Evolutionary conservation across 1,140 invertebrate genomes (phyloP).

Genomic region (Diorhabda elongata): DNA sequence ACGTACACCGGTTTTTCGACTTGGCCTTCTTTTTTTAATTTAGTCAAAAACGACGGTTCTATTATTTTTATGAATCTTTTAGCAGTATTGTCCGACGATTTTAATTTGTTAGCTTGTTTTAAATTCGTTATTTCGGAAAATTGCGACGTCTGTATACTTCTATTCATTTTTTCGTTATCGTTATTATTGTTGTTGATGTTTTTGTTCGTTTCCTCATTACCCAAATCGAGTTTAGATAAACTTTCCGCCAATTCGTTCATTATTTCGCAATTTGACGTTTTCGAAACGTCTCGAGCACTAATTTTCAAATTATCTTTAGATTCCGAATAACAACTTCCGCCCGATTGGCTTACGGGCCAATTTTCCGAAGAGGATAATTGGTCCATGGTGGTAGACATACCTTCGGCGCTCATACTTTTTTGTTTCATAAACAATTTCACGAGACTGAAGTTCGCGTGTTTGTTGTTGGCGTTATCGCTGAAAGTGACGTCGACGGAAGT

Average conservation of each 20-base stretch:
- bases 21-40: slow-evolving; percentile 58
- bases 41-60: slow-evolving; percentile 62
- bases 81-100: slow-evolving; percentile 14
- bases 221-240: slow-evolving; percentile 44
- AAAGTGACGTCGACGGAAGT: slow-evolving; percentile 49
- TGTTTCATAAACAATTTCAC: slow-evolving; percentile 89
- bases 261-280: slow-evolving; percentile 46
- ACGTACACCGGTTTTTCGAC: slow-evolving; percentile 77
- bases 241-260: slow-evolving; percentile 52
- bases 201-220: slow-evolving; percentile 31
- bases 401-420: slow-evolving; percentile 73
- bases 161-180: slow-evolving; percentile 56
- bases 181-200: slow-evolving; percentile 51
- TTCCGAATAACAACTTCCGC: slow-evolving; percentile 45
- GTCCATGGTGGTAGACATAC: slow-evolving; percentile 59
- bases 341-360: slow-evolving; percentile 49
- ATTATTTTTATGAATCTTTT: slow-evolving; percentile 53
- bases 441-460: slow-evolving; percentile 68
- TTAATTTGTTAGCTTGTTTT: slow-evolving; percentile 34
- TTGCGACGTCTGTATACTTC: slow-evolving; percentile 67
- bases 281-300: slow-evolving; percentile 41
- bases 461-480: slow-evolving; percentile 46
- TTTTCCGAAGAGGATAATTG: slow-evolving; percentile 57
- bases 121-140: slow-evolving; percentile 45
- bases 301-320: slow-evolving; percentile 24